Evolutionary conservation across 2,888 invertebrate species (phyloP), one percentile per base, ranked within the genome.

Genomic region (Axea sp.): DNA sequence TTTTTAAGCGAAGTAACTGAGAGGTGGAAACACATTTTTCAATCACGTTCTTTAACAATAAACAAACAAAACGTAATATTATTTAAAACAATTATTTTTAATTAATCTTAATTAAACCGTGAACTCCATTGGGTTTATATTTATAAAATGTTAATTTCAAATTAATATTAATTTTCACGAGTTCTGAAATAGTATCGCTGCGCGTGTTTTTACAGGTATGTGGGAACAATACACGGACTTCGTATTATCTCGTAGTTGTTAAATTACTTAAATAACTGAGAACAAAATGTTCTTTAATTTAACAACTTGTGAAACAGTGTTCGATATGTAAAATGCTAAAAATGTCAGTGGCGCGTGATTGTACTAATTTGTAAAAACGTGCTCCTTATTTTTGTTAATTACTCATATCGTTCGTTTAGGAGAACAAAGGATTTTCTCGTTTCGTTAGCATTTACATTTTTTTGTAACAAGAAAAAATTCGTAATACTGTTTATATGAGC

Each of bases 141-240:
- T n/a, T n/a, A n/a, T n/a, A n/a, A n/a, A n/a, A n/a, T n/a, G n/a
- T n/a, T n/a, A n/a, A n/a, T n/a, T n/a, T n/a, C n/a, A n/a, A n/a
- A n/a, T n/a, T n/a, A n/a, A n/a, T n/a, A 35, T 35, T 39, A 30
- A 17, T 31, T 35, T 45, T 45, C 37, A 19, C 37, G 9, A 62
- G 9, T 39, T 31, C 11, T 14, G 9, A 41, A 45, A 64, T 24
- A 33, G 41, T 64, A 41, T 41, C 4, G 19, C 2, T 4, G 19
- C 19, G 19, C 15, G 24, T 41, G 39, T 65, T 68, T 59, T 51
- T 59, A 68, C 67, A 59, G 41, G 26, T 41, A 49, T 35, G 57
- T 68, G 67, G 41, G 67, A 68, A 68, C 67, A 59, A 59, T 68
- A 55, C 35, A 49, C 49, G 33, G 49, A 57, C 33, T 39, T 49